phyloP scores from a whole-genome alignment of 2,888 invertebrate genomes.

The Cheiracanthium punctorium region DNA sequence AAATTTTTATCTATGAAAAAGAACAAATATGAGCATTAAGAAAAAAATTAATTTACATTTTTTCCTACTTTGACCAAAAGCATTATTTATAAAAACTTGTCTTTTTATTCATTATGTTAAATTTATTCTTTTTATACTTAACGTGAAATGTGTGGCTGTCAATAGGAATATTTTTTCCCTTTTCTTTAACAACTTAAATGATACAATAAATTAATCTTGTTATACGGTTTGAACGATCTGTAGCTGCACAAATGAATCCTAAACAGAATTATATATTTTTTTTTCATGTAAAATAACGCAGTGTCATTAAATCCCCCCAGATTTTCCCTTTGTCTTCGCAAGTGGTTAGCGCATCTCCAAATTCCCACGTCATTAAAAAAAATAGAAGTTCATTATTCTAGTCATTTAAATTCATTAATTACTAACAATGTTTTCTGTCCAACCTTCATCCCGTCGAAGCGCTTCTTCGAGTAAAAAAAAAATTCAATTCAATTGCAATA shows the following conservation, averaged over 20 bases:
- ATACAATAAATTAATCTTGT: not conserved
- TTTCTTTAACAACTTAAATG: not conserved
- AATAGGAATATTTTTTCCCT: not conserved
- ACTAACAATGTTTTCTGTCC: constrained; percentile 62
- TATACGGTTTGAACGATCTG: not conserved
- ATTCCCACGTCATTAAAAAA: constrained; percentile 54
- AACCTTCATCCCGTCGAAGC: constrained; percentile 24
- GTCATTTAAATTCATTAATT: constrained; percentile 69
- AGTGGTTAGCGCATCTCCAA: constrained; percentile 40
- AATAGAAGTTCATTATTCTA: constrained; percentile 54
- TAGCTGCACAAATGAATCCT: not conserved
- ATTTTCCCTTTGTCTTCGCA: constrained; percentile 32
- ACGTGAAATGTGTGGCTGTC: no score
- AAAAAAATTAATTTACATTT: no score
- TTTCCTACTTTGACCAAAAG: no score
- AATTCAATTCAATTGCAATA: constrained; percentile 40
- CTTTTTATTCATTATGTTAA: no score
- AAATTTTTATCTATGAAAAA: no score
- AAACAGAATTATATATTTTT: not conserved
- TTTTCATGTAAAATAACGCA: not conserved
- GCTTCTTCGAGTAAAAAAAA: constrained; percentile 12
- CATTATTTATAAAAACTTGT: no score
- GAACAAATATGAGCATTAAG: no score
- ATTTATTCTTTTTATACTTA: no score
- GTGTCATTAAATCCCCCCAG: constrained; percentile 18